Evolutionary conservation across 2,113 vertebrate species (phyloP), one percentile per base, ranked within the genome.

Genomic region (cat (Felis catus)): DNA sequence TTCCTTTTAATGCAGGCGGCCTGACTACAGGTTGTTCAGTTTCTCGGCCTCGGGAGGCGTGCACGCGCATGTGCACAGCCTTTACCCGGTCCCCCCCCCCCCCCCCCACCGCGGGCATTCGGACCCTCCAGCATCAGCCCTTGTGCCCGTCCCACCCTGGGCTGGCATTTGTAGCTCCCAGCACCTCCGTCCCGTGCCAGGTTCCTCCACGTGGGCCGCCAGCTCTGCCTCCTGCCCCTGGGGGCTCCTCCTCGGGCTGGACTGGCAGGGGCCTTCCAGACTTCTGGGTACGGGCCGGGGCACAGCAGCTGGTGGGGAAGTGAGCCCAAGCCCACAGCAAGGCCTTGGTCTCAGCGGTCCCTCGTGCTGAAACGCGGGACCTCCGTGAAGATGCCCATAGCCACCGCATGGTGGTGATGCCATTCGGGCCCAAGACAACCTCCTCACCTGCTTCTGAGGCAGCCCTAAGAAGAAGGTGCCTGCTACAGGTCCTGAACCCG

Each of bases 21-120:
- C 78, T 71, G 51, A 95, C 51, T 6, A 33, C 63, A 79, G 82
- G 83, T 63, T 33, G 51, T 51, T 61, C 8, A 39, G 79, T 87
- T 53, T 23, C 3, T 11, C 2, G 63, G 78, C 29, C 84, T 45
- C 41, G 13, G 81, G 70, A 93, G 94, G 63, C 1, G 3, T 0
- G 1, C 58, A 33, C 4, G 3, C 21, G 25, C 66, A 9, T 5
- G 41, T 3, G 12, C 5, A 25, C 16, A 7, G 15, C 70, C 73
- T 6, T 0, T 23, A 3, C 16, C 39, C 39, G 39, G 39, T 39
- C 1, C 19, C 7, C n/a, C 5, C 3, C 1, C 1, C 0, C 1
- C 19, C 41, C 21, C n/a, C 63, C 36, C 87, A 58, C 23, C n/a
- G 27, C n/a, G 27, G 91, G 65, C 82, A 94, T 36, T 15, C 2